Percentiles rank a stretch among this genome's conserved stretches.
These are phyloP conservation scores for Carpatolechia fugitivella DNA, from an alignment of 2,888 invertebrate genomes.

Conservation along the genomic window DNA sequence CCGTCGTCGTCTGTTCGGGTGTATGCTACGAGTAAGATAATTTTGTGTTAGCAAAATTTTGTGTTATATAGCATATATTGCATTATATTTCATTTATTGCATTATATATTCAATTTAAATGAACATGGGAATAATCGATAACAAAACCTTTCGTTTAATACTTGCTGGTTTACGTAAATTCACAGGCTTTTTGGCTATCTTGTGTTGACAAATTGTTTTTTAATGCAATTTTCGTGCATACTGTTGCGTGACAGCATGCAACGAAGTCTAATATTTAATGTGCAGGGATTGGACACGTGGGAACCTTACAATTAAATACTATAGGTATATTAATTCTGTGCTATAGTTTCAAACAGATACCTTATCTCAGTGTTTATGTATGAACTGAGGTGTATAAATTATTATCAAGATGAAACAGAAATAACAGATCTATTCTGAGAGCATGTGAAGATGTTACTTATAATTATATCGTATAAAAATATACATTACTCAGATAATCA, in stretches of 20 bases:
- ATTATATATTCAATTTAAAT: too few relatives aligned
- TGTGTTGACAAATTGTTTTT: conserved; percentile 8
- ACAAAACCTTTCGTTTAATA: not conserved
- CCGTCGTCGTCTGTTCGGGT: too few relatives aligned
- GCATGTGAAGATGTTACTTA: too few relatives aligned
- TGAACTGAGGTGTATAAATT: too few relatives aligned
- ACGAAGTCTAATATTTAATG: not conserved
- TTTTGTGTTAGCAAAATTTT: too few relatives aligned
- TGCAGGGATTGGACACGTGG: conserved; percentile 13
- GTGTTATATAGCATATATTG: too few relatives aligned
- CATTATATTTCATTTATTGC: too few relatives aligned
- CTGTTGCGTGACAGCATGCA: conserved; percentile 14
- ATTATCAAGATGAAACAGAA: too few relatives aligned
- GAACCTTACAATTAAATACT: conserved; percentile 3
- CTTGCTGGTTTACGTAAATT: not conserved
- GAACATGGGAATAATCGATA: not conserved
- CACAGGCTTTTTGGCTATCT: not conserved
- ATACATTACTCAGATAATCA: too few relatives aligned
- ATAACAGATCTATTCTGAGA: too few relatives aligned
- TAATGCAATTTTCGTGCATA: conserved; percentile 10
- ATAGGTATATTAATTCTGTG: not conserved
- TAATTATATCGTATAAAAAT: too few relatives aligned
- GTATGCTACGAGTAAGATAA: too few relatives aligned
- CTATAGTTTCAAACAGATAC: not conserved
- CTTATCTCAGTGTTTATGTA: not conserved